A percentile compares a stretch with the other conserved stretches of the same genome.
These are phyloP conservation scores for Sprattus sprattus DNA, from an alignment of 2,113 vertebrate species.

Conservation along the genomic window DNA sequence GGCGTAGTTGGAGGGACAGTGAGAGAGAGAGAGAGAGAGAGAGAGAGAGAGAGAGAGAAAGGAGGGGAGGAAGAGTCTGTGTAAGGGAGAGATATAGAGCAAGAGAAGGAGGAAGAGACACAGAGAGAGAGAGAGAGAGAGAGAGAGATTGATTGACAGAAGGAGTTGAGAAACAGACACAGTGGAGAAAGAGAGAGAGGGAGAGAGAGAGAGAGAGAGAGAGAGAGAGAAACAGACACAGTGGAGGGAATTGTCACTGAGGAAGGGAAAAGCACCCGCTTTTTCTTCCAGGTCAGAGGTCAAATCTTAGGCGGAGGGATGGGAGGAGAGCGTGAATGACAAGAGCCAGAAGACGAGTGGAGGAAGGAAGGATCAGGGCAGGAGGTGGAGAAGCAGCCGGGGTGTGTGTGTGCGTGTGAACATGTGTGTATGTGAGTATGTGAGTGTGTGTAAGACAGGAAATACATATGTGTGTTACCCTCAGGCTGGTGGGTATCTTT, in stretches of 20 bases:
- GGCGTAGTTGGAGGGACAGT: slow-evolving; percentile 29
- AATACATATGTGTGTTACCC: too few species aligned
- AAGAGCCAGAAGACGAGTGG: background rate
- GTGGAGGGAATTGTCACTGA: too few species aligned
- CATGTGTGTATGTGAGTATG: too few species aligned
- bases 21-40: background rate
- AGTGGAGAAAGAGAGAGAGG: background rate
- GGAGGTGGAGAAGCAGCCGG: background rate
- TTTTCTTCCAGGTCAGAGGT: background rate
- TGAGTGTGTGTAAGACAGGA: too few species aligned
- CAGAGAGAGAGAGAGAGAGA: slow-evolving; percentile 21
- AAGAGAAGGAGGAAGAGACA: background rate
- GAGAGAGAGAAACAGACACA: too few species aligned
- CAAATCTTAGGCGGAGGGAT: background rate
- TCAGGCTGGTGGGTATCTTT: too few species aligned
- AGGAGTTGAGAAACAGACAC: background rate
- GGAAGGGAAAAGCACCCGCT: too few species aligned
- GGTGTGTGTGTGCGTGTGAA: too few species aligned
- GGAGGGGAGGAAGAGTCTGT: background rate
- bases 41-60: background rate
- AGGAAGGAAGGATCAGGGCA: background rate
- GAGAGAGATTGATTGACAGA: background rate
- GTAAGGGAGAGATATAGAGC: background rate
- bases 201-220: background rate
- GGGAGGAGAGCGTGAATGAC: background rate